Conservation (phyloP, 2,113 vertebrate species). For the Odobenus rosmarus region DNA sequence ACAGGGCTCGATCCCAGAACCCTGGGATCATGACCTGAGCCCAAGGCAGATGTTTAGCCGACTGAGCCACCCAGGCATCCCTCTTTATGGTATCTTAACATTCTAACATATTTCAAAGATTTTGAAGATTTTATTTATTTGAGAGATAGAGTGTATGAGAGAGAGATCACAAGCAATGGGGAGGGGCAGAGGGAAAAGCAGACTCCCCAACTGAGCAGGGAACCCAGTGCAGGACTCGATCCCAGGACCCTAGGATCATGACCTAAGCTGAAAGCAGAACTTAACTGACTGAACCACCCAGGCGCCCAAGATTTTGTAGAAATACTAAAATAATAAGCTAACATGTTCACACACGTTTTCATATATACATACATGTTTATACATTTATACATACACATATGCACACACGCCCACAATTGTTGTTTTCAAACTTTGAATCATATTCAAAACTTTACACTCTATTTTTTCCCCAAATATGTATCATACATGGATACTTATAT, state of each 20-base stretch:
- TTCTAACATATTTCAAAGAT: background rate
- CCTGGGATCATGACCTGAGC: too few species aligned
- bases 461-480: background rate
- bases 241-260: too few species aligned
- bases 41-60: too few species aligned
- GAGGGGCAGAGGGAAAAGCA: background rate
- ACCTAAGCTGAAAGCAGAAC: too few species aligned
- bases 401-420: background rate
- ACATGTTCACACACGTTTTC: background rate
- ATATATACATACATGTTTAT: background rate
- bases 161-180: background rate
- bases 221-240: too few species aligned
- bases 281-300: too few species aligned
- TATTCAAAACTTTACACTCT: background rate
- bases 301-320: background rate
- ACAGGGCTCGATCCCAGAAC: too few species aligned
- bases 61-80: too few species aligned
- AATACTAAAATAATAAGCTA: background rate
- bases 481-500: background rate
- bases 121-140: background rate
- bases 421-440: background rate
- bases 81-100: background rate
- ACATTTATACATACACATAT: background rate
- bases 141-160: background rate
- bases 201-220: background rate